A percentile compares a stretch with the other conserved stretches of the same genome.
phyloP scores from a whole-genome alignment of 2,797 vertebrate species.

The Falco cherrug region DNA sequence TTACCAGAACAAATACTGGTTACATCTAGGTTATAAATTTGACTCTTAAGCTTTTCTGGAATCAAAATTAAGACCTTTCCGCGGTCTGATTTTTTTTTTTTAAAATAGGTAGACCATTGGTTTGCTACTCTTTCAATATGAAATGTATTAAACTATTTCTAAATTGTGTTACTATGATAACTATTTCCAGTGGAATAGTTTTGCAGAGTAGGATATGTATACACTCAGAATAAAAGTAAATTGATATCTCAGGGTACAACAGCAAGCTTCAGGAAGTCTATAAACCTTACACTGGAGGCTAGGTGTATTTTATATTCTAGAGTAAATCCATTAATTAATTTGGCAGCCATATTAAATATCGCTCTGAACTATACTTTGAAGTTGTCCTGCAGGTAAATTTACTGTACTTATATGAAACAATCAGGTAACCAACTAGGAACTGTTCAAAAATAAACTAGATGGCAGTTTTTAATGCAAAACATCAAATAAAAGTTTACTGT shows the following conservation, averaged over 20 bases:
- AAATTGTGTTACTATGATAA: neutral
- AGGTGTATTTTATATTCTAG: neutral
- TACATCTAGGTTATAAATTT: neutral
- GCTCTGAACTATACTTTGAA: neutral
- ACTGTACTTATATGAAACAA: neutral
- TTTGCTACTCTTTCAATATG: neutral
- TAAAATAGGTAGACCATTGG: neutral
- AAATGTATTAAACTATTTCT: neutral
- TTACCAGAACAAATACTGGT: neutral
- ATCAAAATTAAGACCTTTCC: neutral
- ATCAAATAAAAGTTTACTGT: neutral
- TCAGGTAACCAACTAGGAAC: neutral
- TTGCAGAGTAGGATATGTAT: neutral
- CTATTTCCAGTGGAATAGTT: neutral
- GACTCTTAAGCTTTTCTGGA: neutral
- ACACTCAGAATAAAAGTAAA: neutral
- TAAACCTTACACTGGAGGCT: neutral
- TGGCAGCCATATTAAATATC: neutral
- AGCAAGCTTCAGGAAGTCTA: neutral
- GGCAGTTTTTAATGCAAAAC: neutral
- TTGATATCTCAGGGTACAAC: neutral
- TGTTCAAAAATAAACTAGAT: neutral
- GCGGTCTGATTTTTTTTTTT: neutral
- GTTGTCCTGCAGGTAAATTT: neutral
- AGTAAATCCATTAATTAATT: neutral